phyloP scores from a whole-genome alignment of 2,113 vertebrate species.

The Poeciliopsis prolifica region DNA sequence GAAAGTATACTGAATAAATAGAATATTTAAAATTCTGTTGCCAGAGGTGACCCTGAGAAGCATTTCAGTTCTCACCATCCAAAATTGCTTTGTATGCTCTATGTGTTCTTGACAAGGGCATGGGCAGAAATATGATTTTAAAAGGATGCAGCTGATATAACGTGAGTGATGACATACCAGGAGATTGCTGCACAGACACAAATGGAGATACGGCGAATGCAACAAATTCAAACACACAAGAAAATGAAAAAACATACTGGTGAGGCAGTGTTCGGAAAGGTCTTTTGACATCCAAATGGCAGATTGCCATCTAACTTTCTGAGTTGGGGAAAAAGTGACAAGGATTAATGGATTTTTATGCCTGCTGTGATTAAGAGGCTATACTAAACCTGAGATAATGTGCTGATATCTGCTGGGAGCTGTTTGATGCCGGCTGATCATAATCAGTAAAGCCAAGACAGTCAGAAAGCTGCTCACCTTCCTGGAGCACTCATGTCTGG shows the following conservation, averaged over 20 bases:
- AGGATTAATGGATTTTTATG: slow-evolving; percentile 88
- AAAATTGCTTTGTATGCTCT: slow-evolving; percentile 25
- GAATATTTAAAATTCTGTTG: slow-evolving; percentile 12
- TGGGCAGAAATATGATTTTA: slow-evolving; percentile 44
- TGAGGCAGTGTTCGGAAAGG: slow-evolving; percentile 32
- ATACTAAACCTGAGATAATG: slow-evolving; percentile 83
- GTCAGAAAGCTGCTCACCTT: slow-evolving; percentile 49
- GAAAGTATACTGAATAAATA: background rate
- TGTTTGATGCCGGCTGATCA: slow-evolving; percentile 78
- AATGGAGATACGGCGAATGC: slow-evolving; percentile 48
- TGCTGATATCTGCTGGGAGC: slow-evolving; percentile 86
- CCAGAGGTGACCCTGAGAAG: slow-evolving; percentile 16
- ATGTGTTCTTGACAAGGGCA: slow-evolving; percentile 40
- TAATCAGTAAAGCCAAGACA: slow-evolving; percentile 72
- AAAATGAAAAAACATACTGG: slow-evolving; percentile 17
- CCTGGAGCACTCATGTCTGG: slow-evolving; percentile 37
- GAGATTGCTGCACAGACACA: slow-evolving; percentile 44
- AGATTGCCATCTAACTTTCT: slow-evolving; percentile 79
- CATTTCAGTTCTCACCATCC: slow-evolving; percentile 28
- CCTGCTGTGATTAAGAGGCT: slow-evolving; percentile 82
- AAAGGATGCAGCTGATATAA: slow-evolving; percentile 51
- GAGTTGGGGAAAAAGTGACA: slow-evolving; percentile 83
- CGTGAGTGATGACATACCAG: slow-evolving; percentile 31
- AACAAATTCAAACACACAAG: slow-evolving; percentile 42
- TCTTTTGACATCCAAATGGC: slow-evolving; percentile 68